phyloP scores from a whole-genome alignment of 2,888 invertebrate species.

The Acanthosoma haemorrhoidale region DNA sequence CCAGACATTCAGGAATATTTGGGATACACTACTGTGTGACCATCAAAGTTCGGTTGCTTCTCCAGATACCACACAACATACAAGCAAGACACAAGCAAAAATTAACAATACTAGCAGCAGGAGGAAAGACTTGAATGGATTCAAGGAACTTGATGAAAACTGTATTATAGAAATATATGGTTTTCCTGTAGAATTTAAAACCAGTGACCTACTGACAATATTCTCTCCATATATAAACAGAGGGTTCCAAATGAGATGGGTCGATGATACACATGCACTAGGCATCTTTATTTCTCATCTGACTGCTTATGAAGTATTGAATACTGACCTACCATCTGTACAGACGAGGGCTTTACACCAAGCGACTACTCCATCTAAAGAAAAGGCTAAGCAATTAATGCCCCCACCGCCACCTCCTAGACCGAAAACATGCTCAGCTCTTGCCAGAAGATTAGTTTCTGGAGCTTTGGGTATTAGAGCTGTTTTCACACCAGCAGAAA shows the following conservation, averaged over 20 bases:
- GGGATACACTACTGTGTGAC: background rate
- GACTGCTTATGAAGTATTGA: constrained; percentile 72
- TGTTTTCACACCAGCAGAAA: constrained; percentile 68
- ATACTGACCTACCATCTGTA: constrained; percentile 66
- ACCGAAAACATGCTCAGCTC: constrained; percentile 78
- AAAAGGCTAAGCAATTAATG: constrained; percentile 67
- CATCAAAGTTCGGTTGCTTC: background rate
- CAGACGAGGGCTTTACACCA: constrained; percentile 71
- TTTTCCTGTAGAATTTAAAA: constrained; percentile 76
- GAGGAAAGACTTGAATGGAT: background rate
- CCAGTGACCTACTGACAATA: constrained; percentile 70
- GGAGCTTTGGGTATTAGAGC: constrained; percentile 75
- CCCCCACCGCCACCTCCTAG: constrained; percentile 66
- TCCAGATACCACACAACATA: no score
- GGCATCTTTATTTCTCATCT: constrained; percentile 76
- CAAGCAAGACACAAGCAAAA: background rate
- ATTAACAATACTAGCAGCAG: background rate
- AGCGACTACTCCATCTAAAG: constrained; percentile 67
- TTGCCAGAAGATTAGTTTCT: constrained; percentile 75
- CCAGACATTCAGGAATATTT: background rate
- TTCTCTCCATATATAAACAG: constrained; percentile 65
- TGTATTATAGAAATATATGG: constrained; percentile 80
- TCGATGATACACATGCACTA: constrained; percentile 84
- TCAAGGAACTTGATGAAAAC: constrained; percentile 54
- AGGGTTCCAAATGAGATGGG: constrained; percentile 87